Conservation (phyloP, 2,888 invertebrate genomes). For the Aricia artaxerxes region DNA sequence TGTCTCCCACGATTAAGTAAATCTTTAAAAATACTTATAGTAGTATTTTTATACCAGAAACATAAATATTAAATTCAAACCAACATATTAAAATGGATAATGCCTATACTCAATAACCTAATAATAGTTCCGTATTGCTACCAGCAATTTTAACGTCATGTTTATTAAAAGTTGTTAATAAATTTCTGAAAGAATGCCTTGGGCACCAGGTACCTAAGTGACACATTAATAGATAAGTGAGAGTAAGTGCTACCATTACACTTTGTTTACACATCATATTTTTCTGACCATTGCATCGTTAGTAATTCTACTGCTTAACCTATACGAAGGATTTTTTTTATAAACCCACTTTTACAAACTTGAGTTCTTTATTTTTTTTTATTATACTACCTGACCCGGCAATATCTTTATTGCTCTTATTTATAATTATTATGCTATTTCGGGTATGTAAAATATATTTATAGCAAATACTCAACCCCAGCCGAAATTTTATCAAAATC, state of each 20-base stretch:
- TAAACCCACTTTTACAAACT: too few species aligned
- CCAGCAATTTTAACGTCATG: background rate
- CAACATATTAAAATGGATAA: background rate
- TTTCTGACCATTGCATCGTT: background rate
- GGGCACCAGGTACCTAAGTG: background rate
- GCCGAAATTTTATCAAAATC: too few species aligned
- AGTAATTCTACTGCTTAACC: background rate
- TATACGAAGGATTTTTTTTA: background rate
- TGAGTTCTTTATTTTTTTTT: too few species aligned
- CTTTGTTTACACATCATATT: slow-evolving; percentile 21
- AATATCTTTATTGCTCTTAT: too few species aligned
- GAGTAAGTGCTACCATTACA: slow-evolving; percentile 8
- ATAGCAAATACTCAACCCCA: too few species aligned
- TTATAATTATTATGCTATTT: too few species aligned
- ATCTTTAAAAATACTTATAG: too few species aligned
- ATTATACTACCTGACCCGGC: too few species aligned
- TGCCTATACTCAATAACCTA: background rate
- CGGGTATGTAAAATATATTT: too few species aligned
- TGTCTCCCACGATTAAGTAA: too few species aligned
- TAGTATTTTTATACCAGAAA: background rate
- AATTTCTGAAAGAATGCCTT: background rate
- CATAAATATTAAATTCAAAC: background rate
- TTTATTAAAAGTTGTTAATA: background rate
- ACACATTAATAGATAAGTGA: background rate
- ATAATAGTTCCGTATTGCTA: background rate